Evolutionary conservation across 2,113 vertebrate genomes (phyloP).

Genomic region (Cheirogaleus medius): DNA sequence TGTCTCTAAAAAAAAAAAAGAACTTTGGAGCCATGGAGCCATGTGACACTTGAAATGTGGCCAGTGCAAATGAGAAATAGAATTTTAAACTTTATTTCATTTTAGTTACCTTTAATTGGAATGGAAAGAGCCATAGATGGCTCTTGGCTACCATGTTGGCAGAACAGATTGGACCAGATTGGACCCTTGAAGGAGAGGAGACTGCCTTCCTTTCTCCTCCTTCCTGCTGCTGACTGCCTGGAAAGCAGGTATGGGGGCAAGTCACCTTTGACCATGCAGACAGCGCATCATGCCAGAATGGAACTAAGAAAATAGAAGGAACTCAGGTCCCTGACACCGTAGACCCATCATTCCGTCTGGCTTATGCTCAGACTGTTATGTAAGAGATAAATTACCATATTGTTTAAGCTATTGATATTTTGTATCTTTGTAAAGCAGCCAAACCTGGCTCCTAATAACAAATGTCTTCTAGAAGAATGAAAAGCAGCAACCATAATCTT

Average conservation of each 20-base stretch:
- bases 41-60: background rate
- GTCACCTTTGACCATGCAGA: background rate
- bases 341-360: background rate
- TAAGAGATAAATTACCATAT: background rate
- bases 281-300: background rate
- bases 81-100: background rate
- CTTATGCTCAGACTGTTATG: background rate
- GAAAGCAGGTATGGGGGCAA: background rate
- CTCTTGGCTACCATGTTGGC: background rate
- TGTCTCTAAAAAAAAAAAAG: no score
- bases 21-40: background rate
- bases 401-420: background rate
- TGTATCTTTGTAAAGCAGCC: background rate
- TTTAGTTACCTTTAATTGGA: background rate
- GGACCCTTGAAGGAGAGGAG: background rate
- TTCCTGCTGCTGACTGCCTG: background rate
- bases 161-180: background rate
- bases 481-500: slow-evolving; percentile 1
- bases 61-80: background rate
- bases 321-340: background rate
- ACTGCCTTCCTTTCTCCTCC: background rate
- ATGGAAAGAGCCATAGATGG: background rate
- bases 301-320: background rate
- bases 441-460: background rate
- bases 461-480: background rate